Evolutionary conservation across 92 coral and sea anemone species (phyloP).

Genomic region (Zoanthus sansibaricus): DNA sequence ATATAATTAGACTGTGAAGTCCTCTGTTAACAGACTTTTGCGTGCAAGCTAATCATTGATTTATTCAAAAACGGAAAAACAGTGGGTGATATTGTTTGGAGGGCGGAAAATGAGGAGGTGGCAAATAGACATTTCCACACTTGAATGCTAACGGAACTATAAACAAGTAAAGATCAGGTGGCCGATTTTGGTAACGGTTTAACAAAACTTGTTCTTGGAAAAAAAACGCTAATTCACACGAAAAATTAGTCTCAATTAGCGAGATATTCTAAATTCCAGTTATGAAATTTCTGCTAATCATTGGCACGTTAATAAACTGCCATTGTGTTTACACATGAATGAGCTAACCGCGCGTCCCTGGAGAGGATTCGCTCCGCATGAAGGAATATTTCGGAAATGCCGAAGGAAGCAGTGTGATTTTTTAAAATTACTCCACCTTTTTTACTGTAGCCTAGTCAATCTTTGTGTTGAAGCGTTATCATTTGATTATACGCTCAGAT

Average conservation of each 20-base stretch:
- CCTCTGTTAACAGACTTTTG: background rate
- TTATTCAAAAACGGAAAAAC: background rate
- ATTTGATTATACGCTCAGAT: background rate
- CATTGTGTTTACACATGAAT: conserved; percentile 17
- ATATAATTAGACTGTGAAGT: background rate
- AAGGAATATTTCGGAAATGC: conserved; percentile 50
- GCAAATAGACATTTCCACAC: background rate
- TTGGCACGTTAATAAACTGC: conserved; percentile 26
- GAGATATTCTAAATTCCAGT: conserved; percentile 31
- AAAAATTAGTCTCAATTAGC: conserved; percentile 19
- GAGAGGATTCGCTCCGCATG: conserved; percentile 45
- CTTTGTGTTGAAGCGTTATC: background rate
- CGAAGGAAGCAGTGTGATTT: conserved; percentile 13
- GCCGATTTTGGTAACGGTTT: background rate
- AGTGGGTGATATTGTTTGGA: background rate
- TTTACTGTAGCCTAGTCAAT: background rate
- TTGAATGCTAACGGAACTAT: background rate
- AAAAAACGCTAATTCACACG: background rate
- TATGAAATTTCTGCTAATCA: background rate
- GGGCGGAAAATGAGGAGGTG: background rate
- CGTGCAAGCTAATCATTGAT: background rate
- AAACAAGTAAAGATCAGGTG: background rate
- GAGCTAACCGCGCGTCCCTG: conserved; percentile 45
- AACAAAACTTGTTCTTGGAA: background rate
- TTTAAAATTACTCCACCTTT: conserved; percentile 41